Base-by-base conservation (phyloP, 64 coral and sea anemone species). In the Dendronephthya gigantea region DNA sequence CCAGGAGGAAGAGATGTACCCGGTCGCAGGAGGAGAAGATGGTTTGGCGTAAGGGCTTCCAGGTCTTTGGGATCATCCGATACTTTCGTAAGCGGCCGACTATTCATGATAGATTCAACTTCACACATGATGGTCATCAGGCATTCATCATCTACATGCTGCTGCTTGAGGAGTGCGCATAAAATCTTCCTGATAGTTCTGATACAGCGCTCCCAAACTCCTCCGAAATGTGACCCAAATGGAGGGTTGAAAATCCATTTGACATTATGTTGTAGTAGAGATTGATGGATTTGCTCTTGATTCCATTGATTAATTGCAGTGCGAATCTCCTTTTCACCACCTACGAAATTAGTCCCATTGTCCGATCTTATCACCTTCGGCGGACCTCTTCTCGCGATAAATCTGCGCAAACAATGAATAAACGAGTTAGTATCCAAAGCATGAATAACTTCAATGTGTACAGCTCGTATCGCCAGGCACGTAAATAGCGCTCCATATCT, bases 71-170 rank as follows among this genome's bases (percentile, higher is more conserved):
- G 66, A 70, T 70, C 66, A 70, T 70, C 66, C 8, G 66, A 70
- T 22, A 32, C 66, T 32, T 70, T 70, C 30, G n/a, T 70, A 9
- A 70, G 66, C 8, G 66, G 66, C 27, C 66, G 8, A 32, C 66
- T 70, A 32, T 70, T 70, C 66, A 70, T 70, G 66, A 70, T 70
- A 70, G 17, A 25, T 70, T 70, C 66, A 9, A 70, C 66, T n/a
- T 70, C 66, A n/a, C 66, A 70, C 66, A 70, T 70, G 7, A 70
- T 7, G 6, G 66, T 70, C 8, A 8, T 70, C 27, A 70, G 27
- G n/a, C 66, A 70, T 70, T 70, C 66, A 32, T 11, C 66, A 70
- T 70, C 66, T n/a, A 70, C 66, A 32, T 9, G 7, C 30, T 70
- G 66, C 27, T 70, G n/a, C 66, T 70, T 70, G 6, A 70, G 30